A percentile compares a stretch with the other conserved stretches of the same genome.
These are phyloP conservation scores for Lophotriccus pileatus DNA, from an alignment of 2,797 vertebrate genomes.

Conservation along the genomic window DNA sequence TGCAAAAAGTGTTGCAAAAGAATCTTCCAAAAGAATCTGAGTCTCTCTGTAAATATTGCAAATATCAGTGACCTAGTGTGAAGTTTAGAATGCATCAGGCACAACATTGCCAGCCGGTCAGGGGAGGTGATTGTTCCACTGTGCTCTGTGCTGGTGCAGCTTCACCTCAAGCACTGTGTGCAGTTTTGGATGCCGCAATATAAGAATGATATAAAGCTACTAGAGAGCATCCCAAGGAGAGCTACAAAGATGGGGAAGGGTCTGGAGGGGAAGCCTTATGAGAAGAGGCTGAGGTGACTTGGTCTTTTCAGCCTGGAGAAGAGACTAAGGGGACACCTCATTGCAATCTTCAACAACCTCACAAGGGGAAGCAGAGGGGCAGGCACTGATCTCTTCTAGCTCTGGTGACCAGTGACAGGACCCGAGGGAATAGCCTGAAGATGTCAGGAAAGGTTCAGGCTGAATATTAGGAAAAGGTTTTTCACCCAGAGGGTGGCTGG, in stretches of 20 bases:
- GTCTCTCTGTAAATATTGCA: not conserved
- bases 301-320: not conserved
- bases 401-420: not conserved
- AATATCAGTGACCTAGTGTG: not conserved
- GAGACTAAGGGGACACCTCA: not conserved
- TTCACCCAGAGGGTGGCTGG: not conserved
- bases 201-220: not conserved
- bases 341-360: accelerated
- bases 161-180: not conserved
- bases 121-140: not conserved
- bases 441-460: no score
- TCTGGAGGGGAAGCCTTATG: not conserved
- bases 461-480: not conserved
- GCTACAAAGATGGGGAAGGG: not conserved
- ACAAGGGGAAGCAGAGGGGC: accelerated
- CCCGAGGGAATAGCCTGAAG: accelerated
- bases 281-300: not conserved
- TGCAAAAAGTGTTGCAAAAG: not conserved
- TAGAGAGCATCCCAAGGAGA: not conserved
- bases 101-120: accelerated
- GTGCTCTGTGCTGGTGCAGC: not conserved
- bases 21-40: not conserved
- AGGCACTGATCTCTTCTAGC: not conserved
- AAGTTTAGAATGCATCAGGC: not conserved
- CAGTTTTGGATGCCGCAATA: not conserved